Percentiles rank a stretch among this genome's conserved stretches.
These are phyloP conservation scores for Leucoma salicis DNA, from an alignment of 2,888 invertebrate species.

Conservation along the genomic window DNA sequence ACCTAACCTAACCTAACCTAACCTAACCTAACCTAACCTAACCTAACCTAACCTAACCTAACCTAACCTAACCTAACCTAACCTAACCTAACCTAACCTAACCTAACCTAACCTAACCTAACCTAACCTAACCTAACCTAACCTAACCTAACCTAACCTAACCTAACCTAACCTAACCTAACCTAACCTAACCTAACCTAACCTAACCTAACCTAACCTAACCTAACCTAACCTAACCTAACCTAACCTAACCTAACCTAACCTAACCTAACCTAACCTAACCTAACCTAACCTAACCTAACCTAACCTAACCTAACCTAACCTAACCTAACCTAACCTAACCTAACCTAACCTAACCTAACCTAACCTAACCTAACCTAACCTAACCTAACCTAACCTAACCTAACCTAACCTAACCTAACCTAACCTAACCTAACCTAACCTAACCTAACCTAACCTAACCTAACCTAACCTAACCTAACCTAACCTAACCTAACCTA, in stretches of 20 bases:
- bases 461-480: too few species aligned
- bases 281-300: constrained; percentile 29
- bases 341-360: too few species aligned
- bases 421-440: too few species aligned
- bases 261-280: constrained; percentile 31
- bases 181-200: constrained; percentile 38
- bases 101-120: constrained; percentile 25
- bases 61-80: constrained; percentile 18
- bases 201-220: constrained; percentile 36
- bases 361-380: too few species aligned
- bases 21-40: constrained; percentile 12
- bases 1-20: constrained; percentile 12
- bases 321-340: too few species aligned
- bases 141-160: constrained; percentile 25
- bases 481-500: too few species aligned
- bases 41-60: constrained; percentile 14
- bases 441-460: too few species aligned
- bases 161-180: constrained; percentile 31
- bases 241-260: constrained; percentile 35
- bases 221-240: constrained; percentile 35
- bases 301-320: too few species aligned
- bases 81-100: constrained; percentile 21
- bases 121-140: constrained; percentile 23
- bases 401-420: too few species aligned
- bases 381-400: too few species aligned